Base-by-base conservation (phyloP, 2,113 vertebrate species). In the Amblyopsis rosae region DNA sequence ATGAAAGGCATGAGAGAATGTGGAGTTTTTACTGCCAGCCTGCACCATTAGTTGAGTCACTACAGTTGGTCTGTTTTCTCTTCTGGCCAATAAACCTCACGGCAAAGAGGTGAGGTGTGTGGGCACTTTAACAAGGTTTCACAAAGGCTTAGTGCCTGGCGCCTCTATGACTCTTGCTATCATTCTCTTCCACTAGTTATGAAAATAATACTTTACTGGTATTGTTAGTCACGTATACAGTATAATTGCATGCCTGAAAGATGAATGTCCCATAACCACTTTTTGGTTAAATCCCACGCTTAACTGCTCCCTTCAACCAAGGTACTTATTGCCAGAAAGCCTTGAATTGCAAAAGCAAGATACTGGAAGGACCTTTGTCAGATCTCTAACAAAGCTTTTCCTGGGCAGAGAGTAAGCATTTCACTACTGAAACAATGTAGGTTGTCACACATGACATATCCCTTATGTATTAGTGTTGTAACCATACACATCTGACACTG, bases 51-150 rank as follows among this genome's bases (percentile, higher is more conserved):
- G 83, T 79, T 88, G 86, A 87, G 80, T 86, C 87, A 89, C 77
- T 70, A 56, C 69, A 66, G 73, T 12, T 1, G 7, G 45, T 46
- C 46, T 13, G 9, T 46, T 57, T 32, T 26, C 65, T 65, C 60
- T 65, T 61, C 82, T 53, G 65, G 74, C 78, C 81, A 81, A 77
- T 76, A 87, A 87, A 84, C 66, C 77, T 69, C 65, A 71, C 63
- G 80, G 81, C 80, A 84, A 81, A 81, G 77, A 76, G 72, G 77
- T 84, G 72, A 88, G 77, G 87, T 77, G 79, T 81, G 75, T 79
- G 78, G 82, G 70, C 72, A 77, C 79, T 86, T 87, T 80, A 80
- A 85, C 82, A 79, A 75, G 68, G 50, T 76, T 79, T 84, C 78
- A 73, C 70, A 63, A 69, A 64, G 62, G 51, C 46, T 68, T 79